phyloP scores from a whole-genome alignment of 2,113 vertebrate species.

The Tursiops truncatus region DNA sequence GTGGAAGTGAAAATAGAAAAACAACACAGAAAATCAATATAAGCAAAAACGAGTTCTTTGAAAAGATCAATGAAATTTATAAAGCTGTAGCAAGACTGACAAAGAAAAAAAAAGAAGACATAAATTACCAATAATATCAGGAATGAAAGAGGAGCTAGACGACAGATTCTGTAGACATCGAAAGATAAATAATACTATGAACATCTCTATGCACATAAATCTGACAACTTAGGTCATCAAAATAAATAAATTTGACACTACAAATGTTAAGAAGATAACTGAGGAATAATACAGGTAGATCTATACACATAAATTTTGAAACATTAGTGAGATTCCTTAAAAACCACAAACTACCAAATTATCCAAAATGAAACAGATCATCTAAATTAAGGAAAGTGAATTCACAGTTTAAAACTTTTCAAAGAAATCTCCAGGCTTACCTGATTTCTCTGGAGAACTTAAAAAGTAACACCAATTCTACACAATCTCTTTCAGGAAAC shows the following conservation, averaged over 20 bases:
- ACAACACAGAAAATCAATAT: neutral
- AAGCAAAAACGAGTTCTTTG: neutral
- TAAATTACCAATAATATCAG: neutral
- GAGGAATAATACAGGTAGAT: neutral
- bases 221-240: neutral
- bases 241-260: neutral
- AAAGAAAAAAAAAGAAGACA: neutral
- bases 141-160: neutral
- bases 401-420: neutral
- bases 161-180: neutral
- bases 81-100: neutral
- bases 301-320: neutral
- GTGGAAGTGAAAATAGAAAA: neutral
- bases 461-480: conserved; percentile 1
- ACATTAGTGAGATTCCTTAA: neutral
- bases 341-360: neutral
- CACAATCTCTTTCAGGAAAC: neutral
- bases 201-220: neutral
- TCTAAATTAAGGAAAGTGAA: neutral
- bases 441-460: neutral
- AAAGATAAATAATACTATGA: neutral
- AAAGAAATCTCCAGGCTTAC: neutral
- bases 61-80: neutral
- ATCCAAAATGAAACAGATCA: neutral
- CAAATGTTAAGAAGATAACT: neutral